Percentiles rank a stretch among this genome's conserved stretches.
phyloP scores from a whole-genome alignment of 2,888 invertebrate species.

The Melanotus villosus region DNA sequence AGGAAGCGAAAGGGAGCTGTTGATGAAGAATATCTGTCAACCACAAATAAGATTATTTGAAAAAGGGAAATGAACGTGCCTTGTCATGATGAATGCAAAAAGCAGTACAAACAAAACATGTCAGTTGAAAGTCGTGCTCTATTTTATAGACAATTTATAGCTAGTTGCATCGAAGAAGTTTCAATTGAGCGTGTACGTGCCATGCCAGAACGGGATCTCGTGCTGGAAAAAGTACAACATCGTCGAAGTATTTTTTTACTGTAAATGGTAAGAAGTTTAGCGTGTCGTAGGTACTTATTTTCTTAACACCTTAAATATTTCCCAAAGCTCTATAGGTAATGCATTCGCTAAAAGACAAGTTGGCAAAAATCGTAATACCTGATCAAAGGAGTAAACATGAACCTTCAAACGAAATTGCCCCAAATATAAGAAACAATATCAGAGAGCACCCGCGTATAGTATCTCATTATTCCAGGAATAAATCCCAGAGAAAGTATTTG shows the following conservation, averaged over 20 bases:
- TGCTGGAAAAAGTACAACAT: slow-evolving; percentile 30
- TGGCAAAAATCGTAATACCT: background rate
- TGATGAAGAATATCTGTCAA: slow-evolving; percentile 28
- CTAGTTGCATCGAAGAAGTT: too few relatives aligned
- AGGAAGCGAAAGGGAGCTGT: slow-evolving; percentile 15
- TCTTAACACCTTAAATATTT: slow-evolving; percentile 7
- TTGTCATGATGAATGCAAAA: slow-evolving; percentile 24
- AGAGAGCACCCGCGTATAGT: slow-evolving; percentile 35
- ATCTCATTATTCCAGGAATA: slow-evolving; percentile 37
- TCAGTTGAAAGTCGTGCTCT: slow-evolving; percentile 17
- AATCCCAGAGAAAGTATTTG: too few relatives aligned
- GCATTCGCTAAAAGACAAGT: background rate
- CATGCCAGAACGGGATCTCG: background rate
- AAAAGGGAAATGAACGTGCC: slow-evolving; percentile 16
- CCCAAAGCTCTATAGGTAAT: background rate
- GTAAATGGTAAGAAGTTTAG: slow-evolving; percentile 25
- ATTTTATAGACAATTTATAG: slow-evolving; percentile 27
- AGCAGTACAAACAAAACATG: slow-evolving; percentile 14
- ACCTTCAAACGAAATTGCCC: slow-evolving; percentile 33
- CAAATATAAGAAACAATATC: slow-evolving; percentile 9
- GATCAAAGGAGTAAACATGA: too few relatives aligned
- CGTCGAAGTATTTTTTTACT: slow-evolving; percentile 29
- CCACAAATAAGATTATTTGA: background rate
- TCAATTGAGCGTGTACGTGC: slow-evolving; percentile 10
- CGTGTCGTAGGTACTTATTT: background rate